phyloP scores from a whole-genome alignment of 2,113 vertebrate genomes.

The Tachycineta bicolor region DNA sequence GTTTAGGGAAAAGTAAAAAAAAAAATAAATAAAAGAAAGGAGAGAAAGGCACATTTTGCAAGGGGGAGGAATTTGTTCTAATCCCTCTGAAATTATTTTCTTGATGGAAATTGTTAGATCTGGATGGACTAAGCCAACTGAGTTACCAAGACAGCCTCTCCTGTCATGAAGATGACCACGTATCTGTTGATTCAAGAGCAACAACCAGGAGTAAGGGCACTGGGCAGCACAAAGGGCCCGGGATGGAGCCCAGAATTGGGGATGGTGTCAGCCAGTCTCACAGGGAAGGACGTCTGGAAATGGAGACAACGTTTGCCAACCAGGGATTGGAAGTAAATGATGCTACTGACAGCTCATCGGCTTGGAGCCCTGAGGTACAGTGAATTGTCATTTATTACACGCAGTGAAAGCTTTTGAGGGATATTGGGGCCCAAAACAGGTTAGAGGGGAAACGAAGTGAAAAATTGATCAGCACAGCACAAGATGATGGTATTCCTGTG shows the following conservation, averaged over 20 bases:
- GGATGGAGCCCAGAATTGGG: not conserved
- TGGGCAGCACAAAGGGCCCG: slow-evolving; percentile 4
- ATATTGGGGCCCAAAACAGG: not conserved
- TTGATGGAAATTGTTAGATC: slow-evolving; percentile 75
- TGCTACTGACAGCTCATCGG: slow-evolving; percentile 81
- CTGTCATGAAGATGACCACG: slow-evolving; percentile 63
- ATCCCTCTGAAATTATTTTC: slow-evolving; percentile 54
- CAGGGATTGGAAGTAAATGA: slow-evolving; percentile 77
- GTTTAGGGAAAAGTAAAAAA: not conserved
- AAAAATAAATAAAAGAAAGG: not conserved
- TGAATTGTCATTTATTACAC: not conserved
- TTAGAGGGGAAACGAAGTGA: not conserved
- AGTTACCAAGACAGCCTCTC: slow-evolving; percentile 76
- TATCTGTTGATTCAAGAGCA: slow-evolving; percentile 58
- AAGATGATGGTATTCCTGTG: not conserved
- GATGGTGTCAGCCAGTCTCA: slow-evolving; percentile 48
- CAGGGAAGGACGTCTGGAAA: slow-evolving; percentile 67
- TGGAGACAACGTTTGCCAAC: slow-evolving; percentile 65
- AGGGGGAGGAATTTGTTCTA: not conserved
- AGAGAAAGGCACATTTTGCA: not conserved
- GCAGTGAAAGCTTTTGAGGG: not conserved
- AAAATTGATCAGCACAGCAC: not conserved
- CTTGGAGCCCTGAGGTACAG: slow-evolving; percentile 89
- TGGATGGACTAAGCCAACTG: slow-evolving; percentile 75
- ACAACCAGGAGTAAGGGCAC: not conserved